These are phyloP conservation scores for Acanthoscelides obtectus DNA, from an alignment of 2,888 invertebrate genomes.

Conservation along the genomic window DNA sequence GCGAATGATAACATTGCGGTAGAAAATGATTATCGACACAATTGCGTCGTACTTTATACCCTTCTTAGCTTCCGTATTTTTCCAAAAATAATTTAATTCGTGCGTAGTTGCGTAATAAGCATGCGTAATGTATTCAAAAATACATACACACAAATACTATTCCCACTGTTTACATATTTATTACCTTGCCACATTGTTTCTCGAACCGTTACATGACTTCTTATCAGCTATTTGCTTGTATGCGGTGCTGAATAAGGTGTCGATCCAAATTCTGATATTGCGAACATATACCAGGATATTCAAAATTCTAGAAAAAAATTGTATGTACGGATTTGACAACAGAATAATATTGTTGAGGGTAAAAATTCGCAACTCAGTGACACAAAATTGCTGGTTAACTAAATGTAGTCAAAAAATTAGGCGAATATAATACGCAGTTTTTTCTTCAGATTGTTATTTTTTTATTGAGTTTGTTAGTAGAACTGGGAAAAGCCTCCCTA, in stretches of 20 bases:
- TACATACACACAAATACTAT: background rate
- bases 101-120: background rate
- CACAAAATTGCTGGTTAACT: no score
- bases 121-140: background rate
- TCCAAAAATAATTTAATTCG: background rate
- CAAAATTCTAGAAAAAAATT: no score
- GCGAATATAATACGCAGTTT: no score
- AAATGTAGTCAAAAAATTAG: no score
- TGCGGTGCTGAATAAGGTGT: background rate
- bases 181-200: background rate
- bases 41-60: background rate
- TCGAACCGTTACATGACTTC: background rate
- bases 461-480: no score
- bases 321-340: no score
- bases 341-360: no score
- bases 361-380: no score
- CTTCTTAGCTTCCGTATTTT: background rate
- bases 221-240: background rate
- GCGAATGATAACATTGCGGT: background rate
- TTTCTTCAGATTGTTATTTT: no score
- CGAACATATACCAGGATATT: background rate
- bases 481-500: no score
- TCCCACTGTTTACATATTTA: background rate
- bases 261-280: background rate
- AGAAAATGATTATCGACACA: background rate